Percentiles rank a stretch among this genome's conserved stretches.
These are phyloP conservation scores for Cyaniris semiargus DNA, from an alignment of 2,888 invertebrate genomes.

Conservation along the genomic window DNA sequence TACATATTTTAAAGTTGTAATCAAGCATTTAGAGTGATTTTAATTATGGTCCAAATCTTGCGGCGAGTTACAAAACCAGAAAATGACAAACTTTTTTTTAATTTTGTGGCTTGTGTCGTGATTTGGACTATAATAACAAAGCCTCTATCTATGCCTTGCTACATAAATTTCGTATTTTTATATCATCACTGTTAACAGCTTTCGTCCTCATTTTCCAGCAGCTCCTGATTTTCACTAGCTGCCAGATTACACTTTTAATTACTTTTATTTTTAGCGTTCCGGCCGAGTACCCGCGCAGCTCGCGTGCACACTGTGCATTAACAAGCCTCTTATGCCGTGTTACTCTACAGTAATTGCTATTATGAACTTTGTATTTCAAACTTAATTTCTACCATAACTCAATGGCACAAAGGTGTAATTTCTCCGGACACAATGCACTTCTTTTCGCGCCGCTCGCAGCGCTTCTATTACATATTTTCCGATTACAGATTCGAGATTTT, in stretches of 20 bases:
- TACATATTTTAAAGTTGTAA: no score
- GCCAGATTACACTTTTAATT: conserved; percentile 36
- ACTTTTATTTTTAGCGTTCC: conserved; percentile 35
- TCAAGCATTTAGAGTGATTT: no score
- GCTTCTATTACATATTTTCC: conserved; percentile 39
- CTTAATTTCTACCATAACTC: conserved; percentile 28
- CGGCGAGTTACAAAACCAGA: no score
- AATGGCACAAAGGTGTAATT: conserved; percentile 13
- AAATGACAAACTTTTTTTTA: neutral
- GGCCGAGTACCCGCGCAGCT: conserved; percentile 45
- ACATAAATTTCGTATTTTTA: neutral
- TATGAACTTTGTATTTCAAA: conserved; percentile 46
- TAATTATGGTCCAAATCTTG: no score
- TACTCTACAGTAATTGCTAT: conserved; percentile 55
- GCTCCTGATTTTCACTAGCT: conserved; percentile 14
- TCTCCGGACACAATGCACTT: conserved; percentile 20
- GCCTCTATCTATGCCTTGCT: neutral
- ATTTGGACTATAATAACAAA: neutral
- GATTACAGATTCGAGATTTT: conserved; percentile 38
- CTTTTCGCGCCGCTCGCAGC: conserved; percentile 34
- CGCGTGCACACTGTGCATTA: conserved; percentile 58
- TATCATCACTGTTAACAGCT: neutral
- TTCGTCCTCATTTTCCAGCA: neutral
- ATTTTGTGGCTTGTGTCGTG: neutral
- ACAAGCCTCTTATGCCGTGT: conserved; percentile 51